phyloP scores from a whole-genome alignment of 1,140 invertebrate species.

The Limonius californicus region DNA sequence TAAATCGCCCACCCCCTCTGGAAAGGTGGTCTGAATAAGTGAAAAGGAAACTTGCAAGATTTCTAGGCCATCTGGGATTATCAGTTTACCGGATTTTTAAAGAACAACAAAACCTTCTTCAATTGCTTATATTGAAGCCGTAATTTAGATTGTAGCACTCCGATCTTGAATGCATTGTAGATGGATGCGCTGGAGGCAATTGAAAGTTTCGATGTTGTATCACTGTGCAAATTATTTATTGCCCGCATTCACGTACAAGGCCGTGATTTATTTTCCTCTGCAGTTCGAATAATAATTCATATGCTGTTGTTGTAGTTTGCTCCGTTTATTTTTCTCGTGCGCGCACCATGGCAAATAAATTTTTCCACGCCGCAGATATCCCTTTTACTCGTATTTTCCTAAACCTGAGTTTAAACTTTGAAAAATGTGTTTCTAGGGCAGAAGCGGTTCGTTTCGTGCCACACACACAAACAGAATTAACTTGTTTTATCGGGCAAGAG shows the following conservation, averaged over 20 bases:
- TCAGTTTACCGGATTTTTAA: no score
- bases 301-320: no score
- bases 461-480: neutral
- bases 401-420: no score
- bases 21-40: no score
- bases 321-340: no score
- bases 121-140: no score
- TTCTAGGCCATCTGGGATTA: no score
- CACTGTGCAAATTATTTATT: slow-evolving; percentile 24
- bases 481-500: neutral
- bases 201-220: slow-evolving; percentile 23
- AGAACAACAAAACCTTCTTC: no score
- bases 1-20: neutral
- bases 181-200: slow-evolving; percentile 16
- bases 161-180: neutral
- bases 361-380: no score
- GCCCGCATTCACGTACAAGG: slow-evolving; percentile 19
- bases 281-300: slow-evolving; percentile 10
- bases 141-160: neutral
- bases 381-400: no score
- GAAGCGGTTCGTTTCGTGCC: neutral
- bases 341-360: no score
- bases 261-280: slow-evolving; percentile 16
- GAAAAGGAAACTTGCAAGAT: no score
- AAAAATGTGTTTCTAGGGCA: neutral